Evolutionary conservation across 1,140 invertebrate species (phyloP).

Genomic region (Gerris buenoi): DNA sequence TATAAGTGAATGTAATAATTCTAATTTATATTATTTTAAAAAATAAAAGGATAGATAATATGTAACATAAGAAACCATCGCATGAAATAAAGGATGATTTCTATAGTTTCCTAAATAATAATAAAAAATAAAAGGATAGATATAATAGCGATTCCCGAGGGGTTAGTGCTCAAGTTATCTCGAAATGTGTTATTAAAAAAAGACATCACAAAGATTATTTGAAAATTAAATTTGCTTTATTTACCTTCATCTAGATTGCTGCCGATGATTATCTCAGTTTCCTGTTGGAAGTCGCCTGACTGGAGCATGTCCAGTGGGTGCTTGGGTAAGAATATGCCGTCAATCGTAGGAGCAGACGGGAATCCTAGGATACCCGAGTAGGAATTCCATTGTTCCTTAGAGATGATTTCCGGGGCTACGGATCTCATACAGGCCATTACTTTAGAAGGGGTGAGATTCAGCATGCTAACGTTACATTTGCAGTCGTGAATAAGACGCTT

Average conservation of each 20-base stretch:
- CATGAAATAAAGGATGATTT: too few species aligned
- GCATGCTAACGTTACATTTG: slow-evolving; percentile 59
- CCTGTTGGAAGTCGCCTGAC: slow-evolving; percentile 56
- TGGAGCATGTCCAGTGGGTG: slow-evolving; percentile 66
- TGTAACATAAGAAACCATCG: too few species aligned
- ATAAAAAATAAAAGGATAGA: too few species aligned
- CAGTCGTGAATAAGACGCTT: slow-evolving; percentile 61
- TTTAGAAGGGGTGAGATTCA: slow-evolving; percentile 41
- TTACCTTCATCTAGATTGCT: slow-evolving; percentile 80
- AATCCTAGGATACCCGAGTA: slow-evolving; percentile 76
- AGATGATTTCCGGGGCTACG: slow-evolving; percentile 69
- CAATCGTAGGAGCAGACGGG: slow-evolving; percentile 73
- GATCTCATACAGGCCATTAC: slow-evolving; percentile 76
- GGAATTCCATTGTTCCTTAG: slow-evolving; percentile 77
- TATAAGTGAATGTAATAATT: neutral
- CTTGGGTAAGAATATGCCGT: slow-evolving; percentile 66
- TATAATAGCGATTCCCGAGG: too few species aligned
- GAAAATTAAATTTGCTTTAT: too few species aligned
- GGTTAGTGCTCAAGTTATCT: too few species aligned
- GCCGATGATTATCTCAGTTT: slow-evolving; percentile 70
- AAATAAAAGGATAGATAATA: too few species aligned
- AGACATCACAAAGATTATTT: too few species aligned
- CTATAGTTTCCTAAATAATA: too few species aligned
- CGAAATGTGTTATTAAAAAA: too few species aligned
- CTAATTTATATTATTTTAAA: too few species aligned